phyloP scores from a whole-genome alignment of 2,888 invertebrate genomes.

The Plebejus argus region DNA sequence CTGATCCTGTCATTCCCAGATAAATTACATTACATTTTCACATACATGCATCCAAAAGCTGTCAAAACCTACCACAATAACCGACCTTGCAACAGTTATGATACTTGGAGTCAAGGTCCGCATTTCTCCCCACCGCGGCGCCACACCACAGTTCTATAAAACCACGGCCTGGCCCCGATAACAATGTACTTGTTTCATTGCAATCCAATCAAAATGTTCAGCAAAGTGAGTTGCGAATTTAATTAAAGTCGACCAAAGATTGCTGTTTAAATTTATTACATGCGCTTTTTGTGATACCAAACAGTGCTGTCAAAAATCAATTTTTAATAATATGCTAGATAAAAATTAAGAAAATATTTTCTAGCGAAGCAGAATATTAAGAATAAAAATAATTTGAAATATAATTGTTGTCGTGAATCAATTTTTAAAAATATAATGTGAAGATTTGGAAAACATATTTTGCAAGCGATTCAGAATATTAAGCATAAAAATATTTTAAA shows the following conservation, averaged over 20 bases:
- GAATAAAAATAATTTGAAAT: too few species aligned
- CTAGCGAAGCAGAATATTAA: too few species aligned
- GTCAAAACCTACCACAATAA: constrained; percentile 14
- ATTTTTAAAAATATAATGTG: too few species aligned
- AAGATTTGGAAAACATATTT: too few species aligned
- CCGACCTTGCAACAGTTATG: constrained; percentile 11
- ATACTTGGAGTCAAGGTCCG: constrained; percentile 26
- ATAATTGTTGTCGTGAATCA: too few species aligned
- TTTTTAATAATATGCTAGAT: too few species aligned
- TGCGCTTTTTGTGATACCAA: neutral
- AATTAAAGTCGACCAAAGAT: neutral
- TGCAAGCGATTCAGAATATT: too few species aligned
- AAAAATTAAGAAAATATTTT: too few species aligned
- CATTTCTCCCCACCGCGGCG: constrained; percentile 26
- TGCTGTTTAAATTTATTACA: neutral
- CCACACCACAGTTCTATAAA: constrained; percentile 28
- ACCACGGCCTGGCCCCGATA: neutral
- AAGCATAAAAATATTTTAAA: too few species aligned
- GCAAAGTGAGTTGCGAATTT: constrained; percentile 31
- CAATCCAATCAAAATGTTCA: constrained; percentile 25
- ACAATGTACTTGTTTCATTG: constrained; percentile 18
- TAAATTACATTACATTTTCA: neutral
- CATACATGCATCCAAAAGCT: neutral
- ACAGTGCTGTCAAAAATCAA: too few species aligned
- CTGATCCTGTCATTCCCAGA: neutral